Conservation (phyloP, 2,113 vertebrate species). For the Carassius auratus region DNA sequence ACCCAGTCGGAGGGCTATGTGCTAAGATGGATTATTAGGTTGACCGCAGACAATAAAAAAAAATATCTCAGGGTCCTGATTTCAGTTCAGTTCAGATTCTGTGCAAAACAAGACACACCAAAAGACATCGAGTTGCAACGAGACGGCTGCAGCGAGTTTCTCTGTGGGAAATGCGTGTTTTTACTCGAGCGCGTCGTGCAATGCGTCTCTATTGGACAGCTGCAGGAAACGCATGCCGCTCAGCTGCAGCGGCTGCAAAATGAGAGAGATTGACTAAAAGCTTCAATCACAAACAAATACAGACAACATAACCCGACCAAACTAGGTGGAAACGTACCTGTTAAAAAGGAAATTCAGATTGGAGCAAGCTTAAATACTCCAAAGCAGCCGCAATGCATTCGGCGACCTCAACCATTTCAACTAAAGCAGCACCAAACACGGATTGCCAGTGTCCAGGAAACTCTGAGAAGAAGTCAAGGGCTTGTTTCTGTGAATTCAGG, state of each 20-base stretch:
- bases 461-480: conserved; percentile 39
- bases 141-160: conserved; percentile 74
- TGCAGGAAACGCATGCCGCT: conserved; percentile 66
- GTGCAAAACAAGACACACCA: neutral
- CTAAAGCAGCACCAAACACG: neutral
- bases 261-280: conserved; percentile 70
- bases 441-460: neutral
- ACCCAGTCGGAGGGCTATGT: neutral
- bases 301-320: conserved; percentile 67
- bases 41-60: neutral
- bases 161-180: conserved; percentile 78
- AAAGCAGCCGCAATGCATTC: neutral
- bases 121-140: neutral
- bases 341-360: neutral
- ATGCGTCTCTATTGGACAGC: conserved; percentile 64
- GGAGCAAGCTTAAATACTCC: neutral
- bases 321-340: neutral
- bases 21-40: conserved; percentile 28
- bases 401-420: neutral
- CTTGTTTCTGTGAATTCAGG: neutral
- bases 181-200: conserved; percentile 75
- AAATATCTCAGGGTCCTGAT: no score
- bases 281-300: conserved; percentile 75
- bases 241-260: conserved; percentile 68
- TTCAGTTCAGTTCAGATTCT: neutral